Conservation (phyloP, 2,888 invertebrate species). For the Leucophora obtusa region DNA sequence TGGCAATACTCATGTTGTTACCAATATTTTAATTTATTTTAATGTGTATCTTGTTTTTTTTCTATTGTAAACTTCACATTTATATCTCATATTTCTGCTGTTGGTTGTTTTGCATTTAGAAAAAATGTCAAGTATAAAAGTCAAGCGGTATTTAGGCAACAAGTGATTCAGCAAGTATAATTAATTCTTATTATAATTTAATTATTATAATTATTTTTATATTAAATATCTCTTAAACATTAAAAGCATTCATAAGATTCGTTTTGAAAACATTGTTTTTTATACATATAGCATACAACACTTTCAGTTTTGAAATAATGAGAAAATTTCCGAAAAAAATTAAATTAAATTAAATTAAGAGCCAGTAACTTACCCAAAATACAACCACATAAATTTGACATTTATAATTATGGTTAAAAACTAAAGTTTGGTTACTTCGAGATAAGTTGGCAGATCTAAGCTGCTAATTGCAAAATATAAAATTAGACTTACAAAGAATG, state of each 20-base stretch:
- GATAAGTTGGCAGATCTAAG: no score
- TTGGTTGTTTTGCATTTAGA: slow-evolving; percentile 46
- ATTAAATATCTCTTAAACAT: slow-evolving; percentile 69
- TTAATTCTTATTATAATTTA: slow-evolving; percentile 66
- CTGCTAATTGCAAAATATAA: no score
- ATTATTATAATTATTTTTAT: slow-evolving; percentile 53
- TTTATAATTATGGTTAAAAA: no score
- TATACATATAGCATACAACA: slow-evolving; percentile 10
- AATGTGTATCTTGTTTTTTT: background rate
- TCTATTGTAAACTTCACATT: background rate
- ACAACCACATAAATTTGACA: no score
- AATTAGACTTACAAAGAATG: no score
- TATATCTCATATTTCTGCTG: slow-evolving; percentile 20
- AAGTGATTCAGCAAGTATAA: slow-evolving; percentile 76
- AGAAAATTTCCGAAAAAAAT: background rate
- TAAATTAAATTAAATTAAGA: no score
- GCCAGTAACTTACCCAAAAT: no score
- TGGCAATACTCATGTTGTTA: slow-evolving; percentile 14
- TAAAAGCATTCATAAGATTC: slow-evolving; percentile 77
- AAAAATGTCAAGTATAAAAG: slow-evolving; percentile 76
- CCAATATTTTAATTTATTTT: background rate
- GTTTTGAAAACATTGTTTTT: slow-evolving; percentile 67
- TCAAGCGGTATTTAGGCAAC: slow-evolving; percentile 78
- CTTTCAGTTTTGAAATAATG: background rate
- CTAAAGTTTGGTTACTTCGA: no score